Percentiles rank a stretch among this genome's conserved stretches.
Evolutionary conservation across 2,797 vertebrate genomes (phyloP).

Genomic region (Agapornis canus): DNA sequence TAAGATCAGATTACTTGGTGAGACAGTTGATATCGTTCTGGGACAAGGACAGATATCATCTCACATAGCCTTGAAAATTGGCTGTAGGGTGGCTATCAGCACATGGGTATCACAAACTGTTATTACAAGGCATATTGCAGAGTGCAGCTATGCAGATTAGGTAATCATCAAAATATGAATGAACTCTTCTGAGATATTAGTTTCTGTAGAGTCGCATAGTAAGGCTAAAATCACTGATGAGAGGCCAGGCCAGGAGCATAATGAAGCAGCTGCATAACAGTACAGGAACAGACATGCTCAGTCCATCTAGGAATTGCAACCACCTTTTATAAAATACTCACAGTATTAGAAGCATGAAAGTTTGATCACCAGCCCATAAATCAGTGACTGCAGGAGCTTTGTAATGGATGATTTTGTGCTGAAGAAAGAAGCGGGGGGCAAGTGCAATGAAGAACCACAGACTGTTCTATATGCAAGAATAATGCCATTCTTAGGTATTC

Average conservation of each 20-base stretch:
- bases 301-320: not conserved
- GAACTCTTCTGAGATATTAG: not conserved
- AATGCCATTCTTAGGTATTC: not conserved
- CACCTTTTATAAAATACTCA: conserved; percentile 16
- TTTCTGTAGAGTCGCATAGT: not conserved
- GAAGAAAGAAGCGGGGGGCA: not conserved
- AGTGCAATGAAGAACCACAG: not conserved
- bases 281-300: not conserved
- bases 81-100: not conserved
- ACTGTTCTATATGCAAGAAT: not conserved
- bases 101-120: not conserved
- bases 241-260: not conserved
- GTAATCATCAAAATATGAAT: conserved; percentile 6
- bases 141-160: not conserved
- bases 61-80: not conserved
- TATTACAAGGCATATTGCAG: not conserved
- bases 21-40: not conserved
- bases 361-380: conserved; percentile 35
- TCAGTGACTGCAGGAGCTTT: conserved; percentile 10
- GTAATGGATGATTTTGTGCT: not conserved
- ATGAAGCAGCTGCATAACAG: not conserved
- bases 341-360: not conserved
- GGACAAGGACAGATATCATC: not conserved
- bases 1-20: not conserved
- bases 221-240: not conserved